Evolutionary conservation across 2,888 invertebrate species (phyloP).

Genomic region (Oscheius sp.): DNA sequence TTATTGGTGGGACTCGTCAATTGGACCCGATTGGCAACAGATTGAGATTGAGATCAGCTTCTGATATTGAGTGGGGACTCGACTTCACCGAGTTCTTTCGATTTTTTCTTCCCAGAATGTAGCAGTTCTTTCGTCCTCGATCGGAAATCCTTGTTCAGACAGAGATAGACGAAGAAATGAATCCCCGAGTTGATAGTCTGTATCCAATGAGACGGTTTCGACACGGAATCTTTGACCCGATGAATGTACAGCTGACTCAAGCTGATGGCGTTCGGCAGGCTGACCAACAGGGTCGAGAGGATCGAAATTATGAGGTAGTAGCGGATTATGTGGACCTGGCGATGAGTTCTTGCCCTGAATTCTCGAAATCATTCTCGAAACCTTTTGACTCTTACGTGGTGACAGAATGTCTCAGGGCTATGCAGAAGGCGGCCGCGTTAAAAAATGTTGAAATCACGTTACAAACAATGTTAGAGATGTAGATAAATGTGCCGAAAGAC

Average conservation of each 20-base stretch:
- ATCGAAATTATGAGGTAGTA: constrained; percentile 61
- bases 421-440: constrained; percentile 56
- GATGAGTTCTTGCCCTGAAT: constrained; percentile 55
- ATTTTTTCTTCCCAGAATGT: background rate
- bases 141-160: constrained; percentile 56
- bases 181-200: constrained; percentile 61
- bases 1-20: constrained; percentile 26
- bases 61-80: constrained; percentile 8
- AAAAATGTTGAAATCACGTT: constrained; percentile 53
- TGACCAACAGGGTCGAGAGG: constrained; percentile 60
- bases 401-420: constrained; percentile 47
- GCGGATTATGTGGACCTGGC: constrained; percentile 57
- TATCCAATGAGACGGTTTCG: constrained; percentile 63
- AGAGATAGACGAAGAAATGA: constrained; percentile 61
- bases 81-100: constrained; percentile 8
- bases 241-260: constrained; percentile 54
- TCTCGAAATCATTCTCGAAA: background rate
- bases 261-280: constrained; percentile 58
- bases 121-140: constrained; percentile 40
- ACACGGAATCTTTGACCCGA: constrained; percentile 56
- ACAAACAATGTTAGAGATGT: constrained; percentile 57
- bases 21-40: background rate
- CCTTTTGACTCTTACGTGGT: background rate
- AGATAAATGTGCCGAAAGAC: constrained; percentile 60
- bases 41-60: background rate